Conservation (phyloP, 2,888 invertebrate species). For the Pasiphila rectangulata region DNA sequence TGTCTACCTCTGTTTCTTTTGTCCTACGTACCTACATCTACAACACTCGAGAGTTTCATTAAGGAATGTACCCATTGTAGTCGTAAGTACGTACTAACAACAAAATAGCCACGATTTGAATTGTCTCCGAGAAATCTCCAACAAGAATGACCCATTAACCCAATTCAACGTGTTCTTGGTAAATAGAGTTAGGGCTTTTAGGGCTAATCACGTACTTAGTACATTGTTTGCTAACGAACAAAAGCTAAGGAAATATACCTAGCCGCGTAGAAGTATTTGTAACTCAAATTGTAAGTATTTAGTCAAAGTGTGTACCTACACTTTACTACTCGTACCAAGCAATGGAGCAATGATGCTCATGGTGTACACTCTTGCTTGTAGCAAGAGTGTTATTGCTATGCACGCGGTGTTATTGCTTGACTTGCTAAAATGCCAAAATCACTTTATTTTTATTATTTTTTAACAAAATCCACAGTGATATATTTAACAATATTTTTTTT, state of each 20-base stretch:
- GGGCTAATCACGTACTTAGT: slow-evolving; percentile 25
- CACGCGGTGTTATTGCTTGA: no score
- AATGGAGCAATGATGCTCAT: no score
- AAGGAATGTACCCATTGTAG: slow-evolving; percentile 24
- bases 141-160: slow-evolving; percentile 22
- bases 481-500: no score
- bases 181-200: slow-evolving; percentile 21
- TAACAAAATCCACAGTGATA: no score
- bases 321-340: no score
- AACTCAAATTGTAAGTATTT: no score
- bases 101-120: slow-evolving; percentile 24
- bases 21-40: slow-evolving; percentile 9
- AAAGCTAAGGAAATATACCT: slow-evolving; percentile 15
- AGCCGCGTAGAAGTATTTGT: no score
- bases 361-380: no score
- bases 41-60: slow-evolving; percentile 19
- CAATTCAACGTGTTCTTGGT: slow-evolving; percentile 24
- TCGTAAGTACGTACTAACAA: slow-evolving; percentile 18
- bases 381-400: no score
- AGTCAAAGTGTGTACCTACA: no score
- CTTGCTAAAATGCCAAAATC: no score
- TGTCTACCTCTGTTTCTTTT: slow-evolving; percentile 11
- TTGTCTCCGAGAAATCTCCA: slow-evolving; percentile 21
- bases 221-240: slow-evolving; percentile 17
- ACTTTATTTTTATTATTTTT: no score